Percentiles rank a stretch among this genome's conserved stretches.
Conservation (phyloP, 2,113 vertebrate genomes). For the Sciurus niger region DNA sequence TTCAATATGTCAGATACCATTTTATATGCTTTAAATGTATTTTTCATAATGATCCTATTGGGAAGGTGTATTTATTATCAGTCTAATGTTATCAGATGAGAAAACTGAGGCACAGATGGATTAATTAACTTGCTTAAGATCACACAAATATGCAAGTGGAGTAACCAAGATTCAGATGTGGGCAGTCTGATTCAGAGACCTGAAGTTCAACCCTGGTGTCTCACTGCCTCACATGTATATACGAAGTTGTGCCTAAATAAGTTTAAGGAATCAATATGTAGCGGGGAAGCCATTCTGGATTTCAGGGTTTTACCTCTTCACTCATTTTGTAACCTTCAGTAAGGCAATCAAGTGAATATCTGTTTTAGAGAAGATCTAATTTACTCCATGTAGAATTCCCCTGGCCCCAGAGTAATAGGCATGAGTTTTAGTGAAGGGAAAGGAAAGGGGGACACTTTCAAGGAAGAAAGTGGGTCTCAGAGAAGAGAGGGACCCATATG, state of each 20-base stretch:
- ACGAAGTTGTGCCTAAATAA: neutral
- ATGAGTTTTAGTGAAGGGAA: no score
- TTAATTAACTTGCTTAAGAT: neutral
- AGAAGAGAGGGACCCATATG: neutral
- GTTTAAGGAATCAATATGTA: neutral
- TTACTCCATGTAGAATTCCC: neutral
- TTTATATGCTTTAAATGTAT: neutral
- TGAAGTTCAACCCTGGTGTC: neutral
- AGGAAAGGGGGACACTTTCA: no score
- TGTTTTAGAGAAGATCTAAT: neutral
- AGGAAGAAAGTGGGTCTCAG: no score
- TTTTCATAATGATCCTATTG: neutral
- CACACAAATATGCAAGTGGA: neutral
- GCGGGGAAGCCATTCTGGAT: neutral
- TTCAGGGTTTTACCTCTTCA: neutral
- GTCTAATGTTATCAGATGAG: neutral
- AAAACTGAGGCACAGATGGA: neutral
- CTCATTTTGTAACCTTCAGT: neutral
- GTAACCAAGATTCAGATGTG: neutral
- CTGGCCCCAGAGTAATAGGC: no score
- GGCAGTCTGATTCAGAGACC: neutral
- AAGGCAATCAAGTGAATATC: neutral
- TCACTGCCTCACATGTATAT: neutral
- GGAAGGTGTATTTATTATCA: neutral
- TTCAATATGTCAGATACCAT: neutral